These are phyloP conservation scores for Paragorgia papillata DNA, from an alignment of 92 coral and sea anemone genomes.

Conservation along the genomic window DNA sequence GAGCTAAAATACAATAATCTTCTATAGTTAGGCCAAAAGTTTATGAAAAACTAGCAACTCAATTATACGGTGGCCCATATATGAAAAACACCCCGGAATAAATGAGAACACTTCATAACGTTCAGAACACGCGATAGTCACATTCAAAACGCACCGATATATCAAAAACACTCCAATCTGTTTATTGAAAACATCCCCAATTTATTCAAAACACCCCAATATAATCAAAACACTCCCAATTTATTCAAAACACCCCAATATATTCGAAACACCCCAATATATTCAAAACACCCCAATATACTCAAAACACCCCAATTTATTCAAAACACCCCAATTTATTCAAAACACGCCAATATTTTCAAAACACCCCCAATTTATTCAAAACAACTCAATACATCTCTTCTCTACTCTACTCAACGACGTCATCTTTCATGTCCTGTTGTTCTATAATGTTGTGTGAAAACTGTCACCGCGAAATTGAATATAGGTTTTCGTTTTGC, in stretches of 20 bases:
- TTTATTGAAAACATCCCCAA: neutral
- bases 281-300: conserved; percentile 10
- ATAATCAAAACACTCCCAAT: neutral
- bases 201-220: conserved; percentile 2
- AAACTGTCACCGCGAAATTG: neutral
- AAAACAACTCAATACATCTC: neutral
- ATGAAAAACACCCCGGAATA: conserved; percentile 3
- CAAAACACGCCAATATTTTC: neutral
- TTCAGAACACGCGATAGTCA: neutral
- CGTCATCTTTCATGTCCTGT: neutral
- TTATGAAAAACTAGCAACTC: too few species aligned
- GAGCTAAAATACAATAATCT: too few species aligned
- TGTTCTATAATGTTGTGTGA: neutral
- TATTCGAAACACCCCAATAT: neutral
- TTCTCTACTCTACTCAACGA: neutral
- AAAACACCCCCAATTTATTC: neutral
- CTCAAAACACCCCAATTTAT: neutral
- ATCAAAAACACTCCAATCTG: neutral
- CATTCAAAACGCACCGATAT: neutral
- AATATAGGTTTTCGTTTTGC: neutral
- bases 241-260: neutral
- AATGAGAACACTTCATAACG: neutral
- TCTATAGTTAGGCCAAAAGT: too few species aligned
- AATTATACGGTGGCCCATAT: conserved; percentile 10
- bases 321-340: neutral